Conservation (phyloP, 2,113 vertebrate genomes). For the Solenodon paradoxus region DNA sequence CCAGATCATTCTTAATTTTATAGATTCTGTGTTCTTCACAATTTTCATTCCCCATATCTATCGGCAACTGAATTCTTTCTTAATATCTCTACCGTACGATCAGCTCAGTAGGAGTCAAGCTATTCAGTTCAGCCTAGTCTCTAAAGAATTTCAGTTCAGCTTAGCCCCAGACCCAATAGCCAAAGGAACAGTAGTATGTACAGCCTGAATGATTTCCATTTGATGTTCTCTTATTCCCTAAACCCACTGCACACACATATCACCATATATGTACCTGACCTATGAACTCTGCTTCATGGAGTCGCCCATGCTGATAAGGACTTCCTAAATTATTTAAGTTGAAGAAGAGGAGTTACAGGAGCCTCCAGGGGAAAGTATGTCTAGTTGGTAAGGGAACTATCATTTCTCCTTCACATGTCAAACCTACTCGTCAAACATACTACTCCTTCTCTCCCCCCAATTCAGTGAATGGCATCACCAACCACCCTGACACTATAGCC, state of each 20-base stretch:
- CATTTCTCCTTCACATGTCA: not conserved
- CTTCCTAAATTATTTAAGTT: not conserved
- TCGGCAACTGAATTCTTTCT: not conserved
- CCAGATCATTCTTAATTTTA: conserved; percentile 12
- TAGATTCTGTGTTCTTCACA: not conserved
- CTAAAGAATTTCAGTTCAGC: not conserved
- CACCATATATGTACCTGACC: not conserved
- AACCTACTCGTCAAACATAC: not conserved
- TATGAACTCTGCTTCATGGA: not conserved
- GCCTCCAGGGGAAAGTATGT: not conserved
- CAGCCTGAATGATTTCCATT: not conserved
- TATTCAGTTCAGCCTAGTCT: not conserved
- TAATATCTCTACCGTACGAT: not conserved
- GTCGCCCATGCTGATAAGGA: not conserved
- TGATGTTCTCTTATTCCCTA: not conserved
- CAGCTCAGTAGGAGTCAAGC: not conserved
- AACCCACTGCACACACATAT: not conserved
- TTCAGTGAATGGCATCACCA: not conserved
- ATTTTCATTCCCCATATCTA: not conserved
- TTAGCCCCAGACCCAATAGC: not conserved
- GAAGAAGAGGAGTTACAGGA: not conserved
- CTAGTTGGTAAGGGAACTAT: not conserved
- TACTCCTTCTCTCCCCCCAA: not conserved
- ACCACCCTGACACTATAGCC: no score
- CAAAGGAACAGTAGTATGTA: not conserved